Percentiles rank a stretch among this genome's conserved stretches.
Evolutionary conservation across 2,113 vertebrate genomes (phyloP).

Genomic region (Puffinus mauretanicus): DNA sequence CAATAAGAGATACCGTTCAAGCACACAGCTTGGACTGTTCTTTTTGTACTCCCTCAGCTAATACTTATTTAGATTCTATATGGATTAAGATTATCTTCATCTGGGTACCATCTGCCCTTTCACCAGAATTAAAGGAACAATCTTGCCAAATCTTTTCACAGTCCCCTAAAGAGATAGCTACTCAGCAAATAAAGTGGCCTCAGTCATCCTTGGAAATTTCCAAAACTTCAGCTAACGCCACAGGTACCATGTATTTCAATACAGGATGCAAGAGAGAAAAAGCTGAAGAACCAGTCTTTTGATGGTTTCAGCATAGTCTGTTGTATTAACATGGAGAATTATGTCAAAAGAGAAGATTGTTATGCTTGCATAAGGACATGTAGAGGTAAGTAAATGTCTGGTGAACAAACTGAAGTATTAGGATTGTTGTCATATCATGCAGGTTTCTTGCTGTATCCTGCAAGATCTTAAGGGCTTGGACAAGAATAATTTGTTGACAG

Average conservation of each 20-base stretch:
- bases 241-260: background rate
- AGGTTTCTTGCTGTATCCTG: background rate
- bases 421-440: background rate
- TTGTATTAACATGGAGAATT: background rate
- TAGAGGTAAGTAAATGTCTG: background rate
- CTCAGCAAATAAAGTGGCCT: background rate
- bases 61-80: background rate
- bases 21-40: background rate
- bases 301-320: background rate
- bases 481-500: background rate
- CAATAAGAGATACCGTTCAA: background rate
- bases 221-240: background rate
- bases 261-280: background rate
- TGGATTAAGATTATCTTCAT: background rate
- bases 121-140: background rate
- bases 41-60: background rate
- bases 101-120: background rate
- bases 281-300: background rate
- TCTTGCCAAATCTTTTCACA: background rate
- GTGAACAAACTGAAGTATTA: background rate
- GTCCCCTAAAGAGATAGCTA: background rate
- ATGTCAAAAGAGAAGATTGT: background rate
- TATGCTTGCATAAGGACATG: background rate
- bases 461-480: background rate
- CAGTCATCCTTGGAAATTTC: background rate